phyloP scores from a whole-genome alignment of 2,113 vertebrate genomes.

The Hyperopisus bebe region DNA sequence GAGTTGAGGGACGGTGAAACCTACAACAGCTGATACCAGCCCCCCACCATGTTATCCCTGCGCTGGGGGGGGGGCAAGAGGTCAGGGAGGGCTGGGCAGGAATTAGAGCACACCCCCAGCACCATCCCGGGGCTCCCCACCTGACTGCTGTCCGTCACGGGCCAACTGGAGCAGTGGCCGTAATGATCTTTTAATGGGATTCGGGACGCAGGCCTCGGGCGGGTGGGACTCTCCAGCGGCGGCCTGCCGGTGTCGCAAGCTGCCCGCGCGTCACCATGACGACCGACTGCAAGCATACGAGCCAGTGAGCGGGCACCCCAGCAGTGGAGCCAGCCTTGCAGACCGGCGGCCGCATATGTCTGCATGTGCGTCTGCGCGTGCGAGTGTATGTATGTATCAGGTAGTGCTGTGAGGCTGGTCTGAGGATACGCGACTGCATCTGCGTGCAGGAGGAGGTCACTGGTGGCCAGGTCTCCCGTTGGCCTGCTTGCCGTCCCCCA shows the following conservation, averaged over 20 bases:
- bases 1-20: not conserved
- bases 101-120: not conserved
- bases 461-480: slow-evolving; percentile 58
- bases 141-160: not conserved
- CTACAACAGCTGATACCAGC: not conserved
- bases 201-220: not conserved
- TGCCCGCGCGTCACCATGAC: not conserved
- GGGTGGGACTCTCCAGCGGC: not conserved
- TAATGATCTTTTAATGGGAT: not conserved
- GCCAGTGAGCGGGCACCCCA: not conserved
- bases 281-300: not conserved
- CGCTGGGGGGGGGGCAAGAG: not conserved
- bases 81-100: not conserved
- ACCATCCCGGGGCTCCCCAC: not conserved
- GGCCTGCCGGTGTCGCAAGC: not conserved
- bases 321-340: not conserved
- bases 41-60: not conserved
- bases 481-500: slow-evolving; percentile 16
- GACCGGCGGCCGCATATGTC: not conserved
- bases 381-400: not conserved
- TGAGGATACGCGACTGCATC: not conserved
- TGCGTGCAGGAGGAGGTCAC: not conserved
- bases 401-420: not conserved
- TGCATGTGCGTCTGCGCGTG: not conserved
- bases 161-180: not conserved